Base-by-base conservation (phyloP, 2,888 invertebrate species). In the Sarcophaga caerulescens region DNA sequence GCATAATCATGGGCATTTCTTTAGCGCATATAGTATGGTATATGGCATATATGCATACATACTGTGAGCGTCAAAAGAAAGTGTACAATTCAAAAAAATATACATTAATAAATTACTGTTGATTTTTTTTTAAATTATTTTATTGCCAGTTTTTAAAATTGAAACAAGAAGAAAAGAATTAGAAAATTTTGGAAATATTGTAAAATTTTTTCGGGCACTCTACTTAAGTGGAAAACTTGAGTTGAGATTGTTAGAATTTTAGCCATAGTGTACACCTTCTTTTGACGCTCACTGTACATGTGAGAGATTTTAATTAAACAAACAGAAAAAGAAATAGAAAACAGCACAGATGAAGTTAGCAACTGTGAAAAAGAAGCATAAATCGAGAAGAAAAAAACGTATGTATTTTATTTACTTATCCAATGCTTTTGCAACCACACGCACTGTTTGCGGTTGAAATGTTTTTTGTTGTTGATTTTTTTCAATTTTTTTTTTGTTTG, bases 271-370 rank as follows among this genome's bases (percentile, higher is more conserved):
- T n/a, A n/a, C n/a, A n/a, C n/a, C n/a, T n/a, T n/a, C n/a, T n/a
- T n/a, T n/a, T n/a, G n/a, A n/a, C n/a, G n/a, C n/a, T n/a, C n/a
- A n/a, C n/a, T 52, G 23, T 25, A 35, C 35, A 35, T 35, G 35
- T 35, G 10, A 35, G 35, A 35, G 35, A 35, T 35, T 44, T 5
- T 19, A 47, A 57, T 47, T 89, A 89, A 87, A 90, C 88, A 89
- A 89, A 90, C 89, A 89, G 87, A 89, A 89, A 91, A 90, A 89
- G 89, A 89, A 90, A 91, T 89, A 90, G 88, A 25, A 78, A 70
- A 71, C 68, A 52, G 19, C 14, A 44, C 68, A 35, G 6, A 25
- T 14, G 52, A 65, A 44, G 17, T 59, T n/a, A 11, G 19, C 52
- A 35, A 52, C 52, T 75, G 8, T 14, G 17, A 52, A 14, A 52